phyloP scores from a whole-genome alignment of 35 echinoderm and acorn worm species.

The Heliocidaris tuberculata region DNA sequence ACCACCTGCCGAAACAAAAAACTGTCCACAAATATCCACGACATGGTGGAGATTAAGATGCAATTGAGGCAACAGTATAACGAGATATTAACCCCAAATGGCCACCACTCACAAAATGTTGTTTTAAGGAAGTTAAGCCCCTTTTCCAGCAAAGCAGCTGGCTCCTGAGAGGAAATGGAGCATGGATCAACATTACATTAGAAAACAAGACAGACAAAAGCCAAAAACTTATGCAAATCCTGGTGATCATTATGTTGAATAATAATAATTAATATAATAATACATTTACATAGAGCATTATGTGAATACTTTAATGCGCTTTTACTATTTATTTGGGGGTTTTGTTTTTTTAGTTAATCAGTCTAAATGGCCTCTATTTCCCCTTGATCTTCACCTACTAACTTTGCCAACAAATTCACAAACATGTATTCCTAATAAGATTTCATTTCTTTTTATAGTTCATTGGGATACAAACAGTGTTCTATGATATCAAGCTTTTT shows the following conservation, averaged over 20 bases:
- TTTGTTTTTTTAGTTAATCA: background rate
- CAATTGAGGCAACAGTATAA: background rate
- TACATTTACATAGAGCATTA: no score
- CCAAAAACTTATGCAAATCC: background rate
- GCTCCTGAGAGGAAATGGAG: background rate
- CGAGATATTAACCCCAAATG: background rate
- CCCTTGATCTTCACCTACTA: background rate
- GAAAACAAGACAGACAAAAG: background rate
- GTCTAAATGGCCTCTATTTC: background rate
- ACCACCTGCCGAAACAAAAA: no score
- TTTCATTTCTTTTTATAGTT: no score
- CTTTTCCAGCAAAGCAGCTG: background rate
- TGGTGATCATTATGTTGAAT: background rate
- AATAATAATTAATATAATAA: no score
- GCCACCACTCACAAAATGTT: background rate
- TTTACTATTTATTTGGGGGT: no score
- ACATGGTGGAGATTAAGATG: background rate
- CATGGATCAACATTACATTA: background rate
- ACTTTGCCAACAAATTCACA: no score
- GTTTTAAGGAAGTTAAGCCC: background rate
- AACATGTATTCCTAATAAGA: no score
- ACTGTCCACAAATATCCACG: no score
- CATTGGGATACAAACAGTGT: no score
- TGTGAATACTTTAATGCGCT: no score
- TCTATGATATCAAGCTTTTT: no score